Conservation (phyloP, 2,797 vertebrate genomes). For the Manis javanica region DNA sequence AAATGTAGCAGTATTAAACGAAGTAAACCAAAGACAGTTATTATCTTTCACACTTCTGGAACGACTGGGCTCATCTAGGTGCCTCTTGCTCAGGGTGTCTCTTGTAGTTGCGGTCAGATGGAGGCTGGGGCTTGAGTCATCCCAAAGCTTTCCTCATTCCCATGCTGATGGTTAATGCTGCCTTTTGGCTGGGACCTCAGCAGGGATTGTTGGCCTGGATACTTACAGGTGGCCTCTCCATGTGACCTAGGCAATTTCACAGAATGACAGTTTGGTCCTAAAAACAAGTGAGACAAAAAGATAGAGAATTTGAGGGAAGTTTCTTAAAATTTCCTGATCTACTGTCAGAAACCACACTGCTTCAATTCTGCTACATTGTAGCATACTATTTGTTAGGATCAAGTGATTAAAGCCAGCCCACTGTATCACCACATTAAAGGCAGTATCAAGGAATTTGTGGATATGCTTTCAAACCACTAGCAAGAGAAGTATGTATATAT, state of each 20-base stretch:
- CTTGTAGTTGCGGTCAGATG: not conserved
- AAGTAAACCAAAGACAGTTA: not conserved
- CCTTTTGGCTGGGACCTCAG: not conserved
- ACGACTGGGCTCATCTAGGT: not conserved
- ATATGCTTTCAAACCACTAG: conserved; percentile 12
- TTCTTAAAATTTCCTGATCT: not conserved
- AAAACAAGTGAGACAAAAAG: not conserved
- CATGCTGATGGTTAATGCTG: not conserved
- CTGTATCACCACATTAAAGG: not conserved
- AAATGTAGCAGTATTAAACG: not conserved
- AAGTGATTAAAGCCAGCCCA: not conserved
- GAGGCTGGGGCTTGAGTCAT: not conserved
- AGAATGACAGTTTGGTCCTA: conserved; percentile 4
- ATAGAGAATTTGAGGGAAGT: not conserved
- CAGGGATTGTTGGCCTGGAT: not conserved
- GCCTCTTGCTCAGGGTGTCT: not conserved
- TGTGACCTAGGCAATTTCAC: not conserved
- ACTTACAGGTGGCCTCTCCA: not conserved
- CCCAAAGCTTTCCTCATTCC: not conserved
- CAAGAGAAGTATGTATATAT: not conserved
- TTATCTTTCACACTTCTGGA: not conserved
- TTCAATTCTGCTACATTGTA: not conserved
- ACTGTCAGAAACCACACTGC: not conserved
- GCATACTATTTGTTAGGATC: not conserved
- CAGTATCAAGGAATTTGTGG: not conserved